Base-by-base conservation (phyloP, 2,797 vertebrate species). In the Cyprinella venusta region DNA sequence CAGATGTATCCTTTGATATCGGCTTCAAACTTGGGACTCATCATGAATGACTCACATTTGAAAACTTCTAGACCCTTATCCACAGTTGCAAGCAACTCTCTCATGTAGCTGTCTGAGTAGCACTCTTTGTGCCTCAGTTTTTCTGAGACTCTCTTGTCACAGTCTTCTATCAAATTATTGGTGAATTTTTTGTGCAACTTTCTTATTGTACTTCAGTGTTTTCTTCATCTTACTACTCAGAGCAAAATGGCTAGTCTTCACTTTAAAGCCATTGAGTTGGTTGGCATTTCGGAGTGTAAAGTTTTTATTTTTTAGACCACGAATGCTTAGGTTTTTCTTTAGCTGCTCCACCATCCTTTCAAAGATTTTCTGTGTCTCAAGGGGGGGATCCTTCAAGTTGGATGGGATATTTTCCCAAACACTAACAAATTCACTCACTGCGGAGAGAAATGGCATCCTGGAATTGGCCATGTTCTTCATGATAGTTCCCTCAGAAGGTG, bases 1-100 rank as follows among this genome's bases (percentile, higher is more conserved):
- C 94, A 94, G 67, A 96, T 86, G 68, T 90, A 86, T 9, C 92
- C 84, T 84, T 95, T 95, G 33, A 95, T 83, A 79, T 95, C 92
- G 5, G 93, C 90, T 83, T 94, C 93, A 91, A 94, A 95, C 48
- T 86, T 81, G 38, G 89, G 86, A 74, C 78, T 91, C 42, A 90
- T 90, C 63, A 89, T 84, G 79, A 94, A 69, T 5, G 86, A 71
- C 16, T 91, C 92, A 77, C 87, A 81, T n/a, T 79, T 87, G 54
- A 96, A 85, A 38, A 81, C 52, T 68, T 79, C 86, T 64, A 96
- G 86, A 33, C 80, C 63, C 61, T 86, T 88, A 80, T 95, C 94
- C 64, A 95, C 81, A 40, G 84, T 94, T 61, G 89, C 79, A 21
- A 95, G 86, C 63, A 95, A 24, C 72, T 94, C 91, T 36, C 67